These are phyloP conservation scores for Neomorphus geoffroyi DNA, from an alignment of 2,797 vertebrate genomes.

Conservation along the genomic window DNA sequence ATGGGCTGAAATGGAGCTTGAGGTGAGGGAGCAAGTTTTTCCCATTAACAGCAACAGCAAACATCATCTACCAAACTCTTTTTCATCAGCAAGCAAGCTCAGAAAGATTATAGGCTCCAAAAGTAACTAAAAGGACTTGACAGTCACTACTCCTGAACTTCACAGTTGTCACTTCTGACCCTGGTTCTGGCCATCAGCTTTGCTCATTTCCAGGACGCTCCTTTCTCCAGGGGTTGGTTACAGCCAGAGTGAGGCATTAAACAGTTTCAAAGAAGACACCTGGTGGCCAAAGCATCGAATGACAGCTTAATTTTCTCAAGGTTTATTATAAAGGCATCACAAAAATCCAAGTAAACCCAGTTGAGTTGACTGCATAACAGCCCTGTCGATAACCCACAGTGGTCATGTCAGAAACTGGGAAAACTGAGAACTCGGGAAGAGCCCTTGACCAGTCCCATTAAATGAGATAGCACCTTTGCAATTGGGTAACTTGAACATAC, in stretches of 20 bases:
- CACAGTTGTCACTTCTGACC: background rate
- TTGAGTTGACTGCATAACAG: background rate
- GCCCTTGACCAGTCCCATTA: background rate
- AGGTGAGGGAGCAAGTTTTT: background rate
- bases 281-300: conserved; percentile 30
- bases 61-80: background rate
- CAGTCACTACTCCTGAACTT: background rate
- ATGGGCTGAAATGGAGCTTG: background rate
- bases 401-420: background rate
- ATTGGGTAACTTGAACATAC: background rate
- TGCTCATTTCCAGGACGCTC: background rate
- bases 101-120: background rate
- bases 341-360: background rate
- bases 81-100: background rate
- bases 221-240: background rate
- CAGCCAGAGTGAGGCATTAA: background rate
- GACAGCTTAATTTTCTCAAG: background rate
- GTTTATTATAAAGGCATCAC: background rate
- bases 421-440: background rate
- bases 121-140: background rate
- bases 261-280: conserved; percentile 48
- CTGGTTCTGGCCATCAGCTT: background rate
- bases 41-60: conserved; percentile 10
- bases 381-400: background rate
- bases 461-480: background rate